These are phyloP conservation scores for Pseudorasbora parva DNA, from an alignment of 2,113 vertebrate genomes.

Conservation along the genomic window DNA sequence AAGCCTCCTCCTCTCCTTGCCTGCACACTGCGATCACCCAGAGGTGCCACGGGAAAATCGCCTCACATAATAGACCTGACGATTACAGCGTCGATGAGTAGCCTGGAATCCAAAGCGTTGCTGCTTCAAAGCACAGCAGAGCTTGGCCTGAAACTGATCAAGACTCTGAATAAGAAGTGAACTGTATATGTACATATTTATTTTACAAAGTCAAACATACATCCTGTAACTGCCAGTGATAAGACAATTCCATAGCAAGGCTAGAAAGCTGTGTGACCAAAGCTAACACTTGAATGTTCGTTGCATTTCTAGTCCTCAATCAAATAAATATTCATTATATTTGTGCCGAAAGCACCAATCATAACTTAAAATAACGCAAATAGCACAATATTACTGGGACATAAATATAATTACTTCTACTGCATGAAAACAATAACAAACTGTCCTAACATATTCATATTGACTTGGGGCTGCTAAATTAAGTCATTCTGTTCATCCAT, in stretches of 20 bases:
- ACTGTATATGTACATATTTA: background rate
- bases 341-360: constrained; percentile 11
- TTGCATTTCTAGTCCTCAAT: background rate
- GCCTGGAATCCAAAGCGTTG: constrained; percentile 53
- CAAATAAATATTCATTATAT: constrained; percentile 18
- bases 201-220: background rate
- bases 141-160: constrained; percentile 27
- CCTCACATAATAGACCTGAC: constrained; percentile 74
- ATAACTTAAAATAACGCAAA: constrained; percentile 29
- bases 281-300: background rate
- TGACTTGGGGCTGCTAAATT: constrained; percentile 68
- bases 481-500: constrained; percentile 71
- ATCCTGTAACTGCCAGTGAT: background rate
- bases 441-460: constrained; percentile 72
- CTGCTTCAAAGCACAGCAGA: constrained; percentile 66
- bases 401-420: constrained; percentile 74
- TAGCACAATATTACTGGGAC: constrained; percentile 64
- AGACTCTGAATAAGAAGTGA: constrained; percentile 1
- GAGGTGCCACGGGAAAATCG: constrained; percentile 66
- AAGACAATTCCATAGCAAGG: background rate
- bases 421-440: constrained; percentile 67
- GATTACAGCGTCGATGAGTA: constrained; percentile 74
- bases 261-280: background rate
- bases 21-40: constrained; percentile 63
- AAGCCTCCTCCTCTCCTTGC: constrained; percentile 27